A percentile compares a stretch with the other conserved stretches of the same genome.
These are phyloP conservation scores for Heliconius erato DNA, from an alignment of 2,888 invertebrate species.

Conservation along the genomic window DNA sequence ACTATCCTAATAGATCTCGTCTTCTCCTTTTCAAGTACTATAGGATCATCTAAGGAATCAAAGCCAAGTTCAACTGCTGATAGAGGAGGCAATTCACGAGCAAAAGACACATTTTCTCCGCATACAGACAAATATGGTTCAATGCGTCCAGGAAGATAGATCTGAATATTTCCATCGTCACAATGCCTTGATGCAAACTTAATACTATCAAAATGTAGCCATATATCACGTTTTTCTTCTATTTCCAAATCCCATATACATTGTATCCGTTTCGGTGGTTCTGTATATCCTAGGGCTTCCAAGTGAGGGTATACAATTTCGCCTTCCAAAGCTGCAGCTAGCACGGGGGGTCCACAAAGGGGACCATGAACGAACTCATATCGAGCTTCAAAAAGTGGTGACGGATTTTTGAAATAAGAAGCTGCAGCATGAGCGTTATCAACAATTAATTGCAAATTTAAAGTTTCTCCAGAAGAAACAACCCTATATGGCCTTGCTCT, in stretches of 20 bases:
- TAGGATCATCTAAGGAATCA: constrained; percentile 84
- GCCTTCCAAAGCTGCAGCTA: constrained; percentile 92
- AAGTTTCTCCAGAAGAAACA: constrained; percentile 92
- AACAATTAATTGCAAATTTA: constrained; percentile 93
- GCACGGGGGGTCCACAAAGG: constrained; percentile 92
- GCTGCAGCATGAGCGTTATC: constrained; percentile 94
- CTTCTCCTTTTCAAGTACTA: constrained; percentile 86
- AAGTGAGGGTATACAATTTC: constrained; percentile 95
- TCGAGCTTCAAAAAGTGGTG: constrained; percentile 93
- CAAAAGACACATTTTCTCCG: constrained; percentile 93
- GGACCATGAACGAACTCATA: constrained; percentile 97
- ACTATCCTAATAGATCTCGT: constrained; percentile 89
- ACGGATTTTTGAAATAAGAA: constrained; percentile 94
- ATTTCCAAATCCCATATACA: constrained; percentile 94
- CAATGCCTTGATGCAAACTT: constrained; percentile 94
- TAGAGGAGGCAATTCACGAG: constrained; percentile 92
- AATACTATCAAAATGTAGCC: constrained; percentile 94
- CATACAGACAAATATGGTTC: constrained; percentile 93
- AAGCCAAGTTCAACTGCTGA: constrained; percentile 91
- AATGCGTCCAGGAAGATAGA: constrained; percentile 89
- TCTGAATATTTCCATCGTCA: constrained; percentile 94
- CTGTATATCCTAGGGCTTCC: constrained; percentile 90
- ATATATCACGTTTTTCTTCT: constrained; percentile 93
- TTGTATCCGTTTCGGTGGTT: constrained; percentile 89
- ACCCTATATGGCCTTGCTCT: constrained; percentile 87